Evolutionary conservation across 92 coral and sea anemone species (phyloP).

Genomic region (Phenganax subtilis): DNA sequence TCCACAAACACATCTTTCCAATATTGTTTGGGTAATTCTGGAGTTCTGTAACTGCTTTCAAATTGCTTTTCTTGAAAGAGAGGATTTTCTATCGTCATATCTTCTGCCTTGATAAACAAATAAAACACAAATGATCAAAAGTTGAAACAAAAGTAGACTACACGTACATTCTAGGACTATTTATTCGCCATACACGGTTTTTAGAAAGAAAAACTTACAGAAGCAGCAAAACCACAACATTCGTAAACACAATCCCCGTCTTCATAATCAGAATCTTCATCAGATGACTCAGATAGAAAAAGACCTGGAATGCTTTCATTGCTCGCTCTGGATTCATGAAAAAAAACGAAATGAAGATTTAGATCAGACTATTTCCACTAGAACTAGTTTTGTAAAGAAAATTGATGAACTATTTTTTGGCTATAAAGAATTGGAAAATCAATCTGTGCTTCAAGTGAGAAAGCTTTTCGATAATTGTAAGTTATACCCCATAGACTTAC

Average conservation of each 20-base stretch:
- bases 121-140: not conserved
- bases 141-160: not conserved
- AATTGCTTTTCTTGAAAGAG: constrained; percentile 18
- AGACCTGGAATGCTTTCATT: constrained; percentile 12
- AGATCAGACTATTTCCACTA: too few relatives aligned
- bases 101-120: constrained; percentile 7
- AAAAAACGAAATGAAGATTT: not conserved
- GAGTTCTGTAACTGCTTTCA: constrained; percentile 37
- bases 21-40: constrained; percentile 30
- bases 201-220: not conserved
- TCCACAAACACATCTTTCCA: constrained; percentile 41
- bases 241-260: constrained; percentile 25
- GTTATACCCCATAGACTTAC: not conserved
- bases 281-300: not conserved
- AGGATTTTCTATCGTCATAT: constrained; percentile 37
- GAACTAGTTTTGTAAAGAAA: too few relatives aligned
- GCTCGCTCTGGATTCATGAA: constrained; percentile 1
- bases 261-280: constrained; percentile 22
- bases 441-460: too few relatives aligned
- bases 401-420: too few relatives aligned
- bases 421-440: too few relatives aligned
- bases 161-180: not conserved
- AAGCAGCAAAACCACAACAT: constrained; percentile 28
- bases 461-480: too few relatives aligned
- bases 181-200: not conserved